Percentiles rank a stretch among this genome's conserved stretches.
phyloP scores from a whole-genome alignment of 2,888 invertebrate genomes.

The Parapristionchus giblindavisi region DNA sequence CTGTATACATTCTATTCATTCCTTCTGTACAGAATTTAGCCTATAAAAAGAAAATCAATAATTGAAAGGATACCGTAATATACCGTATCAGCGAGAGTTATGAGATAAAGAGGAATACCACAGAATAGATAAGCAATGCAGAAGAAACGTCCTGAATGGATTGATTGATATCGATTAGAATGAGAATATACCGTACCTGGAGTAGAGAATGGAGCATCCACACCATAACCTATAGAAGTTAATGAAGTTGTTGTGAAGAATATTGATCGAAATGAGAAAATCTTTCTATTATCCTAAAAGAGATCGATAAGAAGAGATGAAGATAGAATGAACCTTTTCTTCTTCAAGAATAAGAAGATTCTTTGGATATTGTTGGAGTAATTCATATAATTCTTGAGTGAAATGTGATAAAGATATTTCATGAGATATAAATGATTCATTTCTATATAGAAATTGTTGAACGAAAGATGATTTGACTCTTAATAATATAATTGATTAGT shows the following conservation, averaged over 20 bases:
- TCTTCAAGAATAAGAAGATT: constrained; percentile 23
- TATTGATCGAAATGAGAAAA: constrained; percentile 43
- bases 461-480: not conserved
- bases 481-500: not conserved
- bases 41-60: constrained; percentile 43
- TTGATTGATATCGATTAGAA: too few species aligned
- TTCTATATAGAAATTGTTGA: not conserved
- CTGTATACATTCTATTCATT: constrained; percentile 67
- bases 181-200: not conserved
- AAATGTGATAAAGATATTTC: constrained; percentile 12
- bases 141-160: constrained; percentile 59
- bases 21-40: constrained; percentile 69
- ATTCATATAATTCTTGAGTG: constrained; percentile 31
- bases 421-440: too few species aligned
- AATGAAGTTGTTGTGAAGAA: constrained; percentile 67
- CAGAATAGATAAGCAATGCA: constrained; percentile 63
- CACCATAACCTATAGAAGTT: constrained; percentile 61
- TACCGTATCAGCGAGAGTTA: constrained; percentile 67
- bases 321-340: not conserved
- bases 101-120: constrained; percentile 67
- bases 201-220: constrained; percentile 20
- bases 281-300: too few species aligned
- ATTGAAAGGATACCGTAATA: not conserved
- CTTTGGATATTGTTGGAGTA: constrained; percentile 40
- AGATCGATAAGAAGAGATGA: too few species aligned